phyloP scores from a whole-genome alignment of 2,113 vertebrate genomes.

The Lepisosteus oculatus region DNA sequence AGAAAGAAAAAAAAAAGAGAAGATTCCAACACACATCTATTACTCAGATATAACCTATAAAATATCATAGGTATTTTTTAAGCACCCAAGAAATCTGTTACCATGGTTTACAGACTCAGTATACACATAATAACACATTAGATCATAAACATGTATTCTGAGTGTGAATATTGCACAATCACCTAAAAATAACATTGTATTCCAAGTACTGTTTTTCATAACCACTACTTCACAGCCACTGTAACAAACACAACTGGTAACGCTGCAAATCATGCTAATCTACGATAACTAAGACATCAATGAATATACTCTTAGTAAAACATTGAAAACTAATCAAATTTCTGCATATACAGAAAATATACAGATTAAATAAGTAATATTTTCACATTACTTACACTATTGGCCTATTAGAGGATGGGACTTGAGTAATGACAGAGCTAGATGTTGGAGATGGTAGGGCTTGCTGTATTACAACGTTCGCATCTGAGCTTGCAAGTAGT shows the following conservation, averaged over 20 bases:
- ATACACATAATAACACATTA: not conserved
- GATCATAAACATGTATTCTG: no score
- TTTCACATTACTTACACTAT: constrained; percentile 88
- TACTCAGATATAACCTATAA: constrained; percentile 8
- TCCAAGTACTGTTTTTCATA: no score
- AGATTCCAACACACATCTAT: not conserved
- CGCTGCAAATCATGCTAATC: not conserved
- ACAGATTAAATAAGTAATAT: constrained; percentile 45
- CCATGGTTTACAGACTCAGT: not conserved
- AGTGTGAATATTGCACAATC: no score
- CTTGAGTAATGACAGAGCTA: constrained; percentile 98
- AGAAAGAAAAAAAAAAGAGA: constrained; percentile 56
- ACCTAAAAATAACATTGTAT: no score
- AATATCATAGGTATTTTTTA: constrained; percentile 4
- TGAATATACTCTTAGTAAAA: not conserved
- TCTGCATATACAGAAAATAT: constrained; percentile 11
- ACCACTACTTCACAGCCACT: no score
- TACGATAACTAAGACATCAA: not conserved
- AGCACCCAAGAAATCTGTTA: not conserved
- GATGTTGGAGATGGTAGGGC: constrained; percentile 96
- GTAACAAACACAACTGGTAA: not conserved
- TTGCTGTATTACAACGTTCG: constrained; percentile 97
- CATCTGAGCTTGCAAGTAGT: constrained; percentile 92
- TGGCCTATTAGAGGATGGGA: constrained; percentile 92
- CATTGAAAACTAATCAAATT: constrained; percentile 24